phyloP scores from a whole-genome alignment of 2,888 invertebrate species.

The Saturnia japonica region DNA sequence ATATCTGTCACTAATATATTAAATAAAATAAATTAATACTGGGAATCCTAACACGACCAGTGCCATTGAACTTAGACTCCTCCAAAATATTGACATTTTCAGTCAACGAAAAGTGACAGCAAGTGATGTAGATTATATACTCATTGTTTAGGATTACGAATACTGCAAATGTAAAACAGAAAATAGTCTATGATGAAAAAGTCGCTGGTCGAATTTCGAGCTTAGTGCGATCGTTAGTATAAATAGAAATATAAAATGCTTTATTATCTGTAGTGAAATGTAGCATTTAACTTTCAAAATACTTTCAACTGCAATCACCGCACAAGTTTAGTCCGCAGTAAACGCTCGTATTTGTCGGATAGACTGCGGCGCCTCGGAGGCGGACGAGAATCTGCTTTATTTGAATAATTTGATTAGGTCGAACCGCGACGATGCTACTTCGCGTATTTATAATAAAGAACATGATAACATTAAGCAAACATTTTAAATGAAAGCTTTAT shows the following conservation, averaged over 20 bases:
- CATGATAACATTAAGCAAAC: conserved; percentile 29
- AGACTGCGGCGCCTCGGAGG: conserved; percentile 59
- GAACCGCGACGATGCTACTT: conserved; percentile 36
- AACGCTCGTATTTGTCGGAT: conserved; percentile 55
- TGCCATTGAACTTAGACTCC: no score
- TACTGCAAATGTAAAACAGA: no score
- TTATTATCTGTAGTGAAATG: not conserved
- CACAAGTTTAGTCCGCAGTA: conserved; percentile 17
- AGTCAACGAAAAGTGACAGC: no score
- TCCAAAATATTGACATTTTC: no score
- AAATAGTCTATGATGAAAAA: no score
- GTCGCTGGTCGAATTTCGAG: no score
- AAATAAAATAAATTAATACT: no score
- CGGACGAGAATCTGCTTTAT: conserved; percentile 64
- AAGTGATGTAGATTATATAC: no score
- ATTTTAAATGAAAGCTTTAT: conserved; percentile 23
- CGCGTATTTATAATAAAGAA: conserved; percentile 17
- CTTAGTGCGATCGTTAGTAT: no score
- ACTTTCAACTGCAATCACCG: conserved; percentile 19
- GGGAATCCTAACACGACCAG: no score
- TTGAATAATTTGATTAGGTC: conserved; percentile 77
- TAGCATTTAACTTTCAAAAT: conserved; percentile 4
- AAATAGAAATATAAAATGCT: not conserved
- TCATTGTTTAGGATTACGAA: no score
- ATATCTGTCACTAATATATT: no score